These are phyloP conservation scores for Heliornis fulica DNA, from an alignment of 2,113 vertebrate species.

Conservation along the genomic window DNA sequence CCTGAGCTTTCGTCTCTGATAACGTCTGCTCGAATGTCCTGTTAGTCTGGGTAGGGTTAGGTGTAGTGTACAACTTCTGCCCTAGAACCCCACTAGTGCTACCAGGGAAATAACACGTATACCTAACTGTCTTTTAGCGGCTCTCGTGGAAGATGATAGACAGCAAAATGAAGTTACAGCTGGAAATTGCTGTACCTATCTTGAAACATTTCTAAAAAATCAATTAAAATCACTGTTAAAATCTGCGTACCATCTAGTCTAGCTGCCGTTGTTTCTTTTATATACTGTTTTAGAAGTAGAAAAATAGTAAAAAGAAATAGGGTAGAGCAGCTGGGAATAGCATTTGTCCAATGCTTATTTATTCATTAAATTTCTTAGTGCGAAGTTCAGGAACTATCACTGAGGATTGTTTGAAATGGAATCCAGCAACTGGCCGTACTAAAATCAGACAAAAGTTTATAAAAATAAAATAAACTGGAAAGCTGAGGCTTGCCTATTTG, in stretches of 20 bases:
- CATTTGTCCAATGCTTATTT: background rate
- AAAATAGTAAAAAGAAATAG: background rate
- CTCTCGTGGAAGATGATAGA: background rate
- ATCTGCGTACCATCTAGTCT: rapidly evolving
- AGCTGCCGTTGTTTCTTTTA: background rate
- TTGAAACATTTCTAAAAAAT: background rate
- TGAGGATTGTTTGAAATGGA: background rate
- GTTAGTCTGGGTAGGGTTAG: background rate
- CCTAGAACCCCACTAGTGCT: background rate
- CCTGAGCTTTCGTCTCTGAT: background rate
- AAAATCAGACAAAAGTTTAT: background rate
- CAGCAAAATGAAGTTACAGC: background rate
- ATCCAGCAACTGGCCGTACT: background rate
- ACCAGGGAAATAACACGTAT: background rate
- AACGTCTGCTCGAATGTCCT: background rate
- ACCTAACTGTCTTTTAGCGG: background rate
- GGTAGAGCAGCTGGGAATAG: background rate
- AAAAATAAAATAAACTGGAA: background rate
- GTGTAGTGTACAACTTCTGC: background rate
- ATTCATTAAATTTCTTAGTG: background rate
- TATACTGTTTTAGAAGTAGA: background rate
- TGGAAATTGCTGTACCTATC: background rate
- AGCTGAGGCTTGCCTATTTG: background rate
- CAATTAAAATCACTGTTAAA: background rate
- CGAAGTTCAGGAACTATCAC: background rate